phyloP scores from a whole-genome alignment of 2,113 vertebrate species.

The Phocoena sinus region DNA sequence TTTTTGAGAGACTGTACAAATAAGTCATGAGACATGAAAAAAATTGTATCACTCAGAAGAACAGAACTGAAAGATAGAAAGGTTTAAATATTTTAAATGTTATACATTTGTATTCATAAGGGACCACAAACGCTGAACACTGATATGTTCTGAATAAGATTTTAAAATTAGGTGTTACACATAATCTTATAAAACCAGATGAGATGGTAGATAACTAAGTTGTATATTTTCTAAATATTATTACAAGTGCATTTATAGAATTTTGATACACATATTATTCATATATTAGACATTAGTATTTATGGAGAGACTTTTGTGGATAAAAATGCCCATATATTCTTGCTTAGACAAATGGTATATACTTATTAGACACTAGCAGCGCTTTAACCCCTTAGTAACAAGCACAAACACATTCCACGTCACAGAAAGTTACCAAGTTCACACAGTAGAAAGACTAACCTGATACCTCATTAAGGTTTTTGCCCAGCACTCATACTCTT shows the following conservation, averaged over 20 bases:
- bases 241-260: neutral
- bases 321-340: slow-evolving; percentile 57
- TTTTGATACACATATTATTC: slow-evolving; percentile 38
- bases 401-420: neutral
- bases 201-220: neutral
- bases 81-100: neutral
- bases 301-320: slow-evolving; percentile 53
- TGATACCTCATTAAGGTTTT: neutral
- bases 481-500: neutral
- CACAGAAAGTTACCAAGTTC: neutral
- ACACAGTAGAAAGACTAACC: neutral
- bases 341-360: slow-evolving; percentile 43
- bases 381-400: neutral
- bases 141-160: neutral
- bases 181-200: neutral
- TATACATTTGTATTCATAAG: neutral
- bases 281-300: slow-evolving; percentile 69
- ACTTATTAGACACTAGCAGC: slow-evolving; percentile 15
- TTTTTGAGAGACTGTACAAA: neutral
- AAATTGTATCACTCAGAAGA: neutral
- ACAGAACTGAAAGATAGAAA: neutral
- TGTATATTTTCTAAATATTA: neutral
- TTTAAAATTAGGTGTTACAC: neutral
- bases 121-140: neutral
- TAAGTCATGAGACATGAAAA: neutral